These are phyloP conservation scores for Varecia variegata DNA, from an alignment of 2,797 vertebrate species.

Conservation along the genomic window DNA sequence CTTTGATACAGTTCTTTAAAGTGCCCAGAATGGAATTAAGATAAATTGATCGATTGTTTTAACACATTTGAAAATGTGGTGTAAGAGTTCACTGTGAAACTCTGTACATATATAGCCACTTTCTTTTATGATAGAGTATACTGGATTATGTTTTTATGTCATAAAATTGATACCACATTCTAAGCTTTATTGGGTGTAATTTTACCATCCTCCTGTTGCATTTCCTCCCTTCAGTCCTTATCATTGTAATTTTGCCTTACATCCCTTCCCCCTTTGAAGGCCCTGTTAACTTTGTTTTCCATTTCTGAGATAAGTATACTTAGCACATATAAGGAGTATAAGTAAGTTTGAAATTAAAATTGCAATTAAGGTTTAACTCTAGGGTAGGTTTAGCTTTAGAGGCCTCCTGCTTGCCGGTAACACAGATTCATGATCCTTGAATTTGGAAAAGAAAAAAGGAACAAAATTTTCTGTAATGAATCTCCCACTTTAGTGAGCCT, in stretches of 20 bases:
- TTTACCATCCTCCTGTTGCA: neutral
- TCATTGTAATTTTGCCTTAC: neutral
- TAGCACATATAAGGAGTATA: neutral
- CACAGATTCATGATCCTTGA: neutral
- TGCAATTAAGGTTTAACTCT: neutral
- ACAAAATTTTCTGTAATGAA: neutral
- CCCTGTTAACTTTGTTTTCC: neutral
- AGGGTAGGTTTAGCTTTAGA: neutral
- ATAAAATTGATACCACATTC: neutral
- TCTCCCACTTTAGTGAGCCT: neutral
- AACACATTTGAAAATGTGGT: neutral
- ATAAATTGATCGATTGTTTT: neutral
- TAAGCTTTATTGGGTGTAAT: neutral
- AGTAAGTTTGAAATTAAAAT: conserved; percentile 1
- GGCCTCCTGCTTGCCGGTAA: neutral
- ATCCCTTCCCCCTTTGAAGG: neutral
- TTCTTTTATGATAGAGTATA: neutral
- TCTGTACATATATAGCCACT: neutral
- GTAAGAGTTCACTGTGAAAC: neutral
- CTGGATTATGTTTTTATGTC: neutral
- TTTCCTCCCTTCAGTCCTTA: neutral
- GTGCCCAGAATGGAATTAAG: neutral
- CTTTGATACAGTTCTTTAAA: neutral
- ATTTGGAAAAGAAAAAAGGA: neutral
- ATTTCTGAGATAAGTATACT: conserved; percentile 26